Conservation (phyloP, 2,113 vertebrate species). For the Lichenostomus cassidix region DNA sequence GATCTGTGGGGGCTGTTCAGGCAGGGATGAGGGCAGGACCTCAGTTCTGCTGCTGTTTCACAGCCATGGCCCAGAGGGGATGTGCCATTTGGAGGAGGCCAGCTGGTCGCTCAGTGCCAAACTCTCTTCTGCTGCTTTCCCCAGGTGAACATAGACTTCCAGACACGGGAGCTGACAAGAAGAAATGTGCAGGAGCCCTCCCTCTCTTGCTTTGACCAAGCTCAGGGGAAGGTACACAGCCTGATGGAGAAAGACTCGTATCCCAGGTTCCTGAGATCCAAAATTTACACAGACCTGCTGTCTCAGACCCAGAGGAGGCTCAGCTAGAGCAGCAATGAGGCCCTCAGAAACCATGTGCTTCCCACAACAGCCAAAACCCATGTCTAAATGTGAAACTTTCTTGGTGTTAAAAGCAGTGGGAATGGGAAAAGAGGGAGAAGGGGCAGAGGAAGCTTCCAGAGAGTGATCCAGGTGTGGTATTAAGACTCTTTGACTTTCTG, state of each 20-base stretch:
- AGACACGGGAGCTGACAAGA: constrained; percentile 89
- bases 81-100: background rate
- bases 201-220: constrained; percentile 87
- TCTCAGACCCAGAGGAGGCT: constrained; percentile 90
- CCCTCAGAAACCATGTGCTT: constrained; percentile 36
- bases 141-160: constrained; percentile 95
- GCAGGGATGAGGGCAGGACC: accelerated
- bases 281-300: constrained; percentile 94
- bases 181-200: constrained; percentile 88
- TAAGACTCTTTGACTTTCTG: background rate
- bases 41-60: background rate
- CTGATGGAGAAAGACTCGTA: constrained; percentile 99
- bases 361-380: constrained; percentile 55
- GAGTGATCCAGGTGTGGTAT: background rate
- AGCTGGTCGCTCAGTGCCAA: background rate
- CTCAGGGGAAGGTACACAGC: constrained; percentile 90
- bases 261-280: constrained; percentile 93
- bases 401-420: constrained; percentile 35
- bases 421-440: constrained; percentile 15
- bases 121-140: constrained; percentile 31
- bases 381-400: constrained; percentile 67
- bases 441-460: constrained; percentile 13
- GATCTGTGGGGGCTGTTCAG: background rate
- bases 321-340: constrained; percentile 75
- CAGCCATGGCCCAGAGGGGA: background rate